A percentile compares a stretch with the other conserved stretches of the same genome.
These are phyloP conservation scores for Tetrao urogallus DNA, from an alignment of 2,113 vertebrate genomes.

Conservation along the genomic window DNA sequence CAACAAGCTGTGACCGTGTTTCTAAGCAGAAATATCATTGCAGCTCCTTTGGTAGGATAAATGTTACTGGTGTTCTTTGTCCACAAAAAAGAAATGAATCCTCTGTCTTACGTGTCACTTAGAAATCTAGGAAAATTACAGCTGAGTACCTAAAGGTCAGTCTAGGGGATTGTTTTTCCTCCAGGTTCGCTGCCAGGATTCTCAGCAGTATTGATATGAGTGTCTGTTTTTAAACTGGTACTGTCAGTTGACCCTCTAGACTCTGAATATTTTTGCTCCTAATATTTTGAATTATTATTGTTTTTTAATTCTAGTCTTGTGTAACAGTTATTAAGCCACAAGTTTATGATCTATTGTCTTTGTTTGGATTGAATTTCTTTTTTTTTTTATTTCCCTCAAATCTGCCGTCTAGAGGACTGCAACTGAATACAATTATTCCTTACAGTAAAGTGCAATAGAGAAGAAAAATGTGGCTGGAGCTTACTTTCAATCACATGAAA, in stretches of 20 bases:
- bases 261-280: neutral
- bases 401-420: neutral
- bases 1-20: neutral
- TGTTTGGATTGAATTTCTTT: neutral
- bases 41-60: neutral
- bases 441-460: neutral
- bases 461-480: neutral
- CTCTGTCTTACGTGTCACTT: neutral
- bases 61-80: neutral
- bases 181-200: neutral
- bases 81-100: neutral
- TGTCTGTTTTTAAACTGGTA: neutral
- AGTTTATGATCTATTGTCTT: neutral
- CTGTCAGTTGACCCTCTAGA: neutral
- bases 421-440: neutral
- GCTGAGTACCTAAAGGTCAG: neutral
- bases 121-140: neutral
- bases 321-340: neutral
- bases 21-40: neutral
- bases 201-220: neutral
- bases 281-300: neutral
- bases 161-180: neutral
- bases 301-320: neutral
- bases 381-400: neutral
- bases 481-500: rapidly evolving